Percentiles rank a stretch among this genome's conserved stretches.
These are phyloP conservation scores for Eupelmus urozonus DNA, from an alignment of 2,888 invertebrate genomes.

Conservation along the genomic window DNA sequence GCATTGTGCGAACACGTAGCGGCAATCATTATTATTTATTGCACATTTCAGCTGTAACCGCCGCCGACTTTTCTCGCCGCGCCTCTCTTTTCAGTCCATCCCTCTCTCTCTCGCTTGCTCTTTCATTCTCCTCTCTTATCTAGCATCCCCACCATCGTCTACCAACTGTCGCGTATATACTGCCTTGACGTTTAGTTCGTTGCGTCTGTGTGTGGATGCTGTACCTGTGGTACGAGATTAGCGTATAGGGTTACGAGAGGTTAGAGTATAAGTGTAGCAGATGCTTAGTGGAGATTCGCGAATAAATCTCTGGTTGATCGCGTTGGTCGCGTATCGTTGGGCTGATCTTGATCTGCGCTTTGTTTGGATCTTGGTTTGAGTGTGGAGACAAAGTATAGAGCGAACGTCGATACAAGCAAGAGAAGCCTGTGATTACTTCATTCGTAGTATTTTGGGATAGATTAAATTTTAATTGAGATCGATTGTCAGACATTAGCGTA, in stretches of 20 bases:
- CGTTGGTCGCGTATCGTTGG: not conserved
- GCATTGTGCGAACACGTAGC: constrained; percentile 75
- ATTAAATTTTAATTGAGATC: constrained; percentile 12
- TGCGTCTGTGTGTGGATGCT: not conserved
- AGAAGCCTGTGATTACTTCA: not conserved
- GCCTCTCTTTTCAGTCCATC: too few species aligned
- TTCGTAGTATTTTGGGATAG: not conserved
- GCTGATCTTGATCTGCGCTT: not conserved
- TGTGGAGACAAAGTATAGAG: not conserved
- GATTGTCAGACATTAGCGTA: too few species aligned
- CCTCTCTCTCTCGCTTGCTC: constrained; percentile 13
- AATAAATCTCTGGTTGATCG: constrained; percentile 5
- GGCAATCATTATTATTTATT: constrained; percentile 76
- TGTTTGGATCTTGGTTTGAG: not conserved
- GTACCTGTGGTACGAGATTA: not conserved
- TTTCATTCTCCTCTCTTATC: constrained; percentile 9
- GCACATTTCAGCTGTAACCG: constrained; percentile 66
- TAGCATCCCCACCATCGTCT: not conserved
- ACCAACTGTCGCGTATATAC: constrained; percentile 21
- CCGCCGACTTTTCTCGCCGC: constrained; percentile 65
- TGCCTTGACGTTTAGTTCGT: not conserved
- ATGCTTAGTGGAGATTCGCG: constrained; percentile 2
- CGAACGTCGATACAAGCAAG: not conserved
- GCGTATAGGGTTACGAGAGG: too few species aligned
- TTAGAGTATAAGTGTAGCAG: not conserved